phyloP scores from a whole-genome alignment of 2,888 invertebrate genomes.

The Eristalinus aeneus region DNA sequence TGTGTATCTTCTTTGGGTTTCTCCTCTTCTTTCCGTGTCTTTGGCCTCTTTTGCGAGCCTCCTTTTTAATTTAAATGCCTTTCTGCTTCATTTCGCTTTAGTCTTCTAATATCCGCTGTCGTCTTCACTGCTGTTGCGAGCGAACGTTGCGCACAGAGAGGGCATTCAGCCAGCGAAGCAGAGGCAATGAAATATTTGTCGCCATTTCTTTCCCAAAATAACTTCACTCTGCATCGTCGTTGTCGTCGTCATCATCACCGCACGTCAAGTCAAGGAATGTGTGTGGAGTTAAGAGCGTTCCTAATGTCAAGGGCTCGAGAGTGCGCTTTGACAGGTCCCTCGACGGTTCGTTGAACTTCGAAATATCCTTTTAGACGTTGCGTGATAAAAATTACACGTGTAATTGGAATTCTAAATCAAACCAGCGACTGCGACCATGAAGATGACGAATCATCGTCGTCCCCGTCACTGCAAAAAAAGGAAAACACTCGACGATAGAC shows the following conservation, averaged over 20 bases:
- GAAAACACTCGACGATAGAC: slow-evolving; percentile 14
- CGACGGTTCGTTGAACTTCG: slow-evolving; percentile 24
- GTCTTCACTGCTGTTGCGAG: neutral
- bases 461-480: neutral
- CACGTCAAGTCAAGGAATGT: slow-evolving; percentile 9
- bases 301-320: slow-evolving; percentile 60
- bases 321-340: slow-evolving; percentile 37
- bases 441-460: too few relatives aligned
- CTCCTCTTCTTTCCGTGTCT: neutral
- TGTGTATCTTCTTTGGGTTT: neutral
- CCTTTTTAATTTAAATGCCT: slow-evolving; percentile 45
- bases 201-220: slow-evolving; percentile 58
- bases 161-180: neutral
- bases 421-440: neutral
- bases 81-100: slow-evolving; percentile 51
- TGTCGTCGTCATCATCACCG: neutral
- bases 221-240: neutral
- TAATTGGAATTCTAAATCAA: slow-evolving; percentile 42
- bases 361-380: neutral
- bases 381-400: neutral
- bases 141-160: neutral
- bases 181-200: slow-evolving; percentile 65
- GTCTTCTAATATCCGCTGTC: slow-evolving; percentile 40
- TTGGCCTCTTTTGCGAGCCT: slow-evolving; percentile 8
- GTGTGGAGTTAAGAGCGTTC: neutral